Conservation (phyloP, 2,797 vertebrate genomes). For the Aratinga solstitialis region DNA sequence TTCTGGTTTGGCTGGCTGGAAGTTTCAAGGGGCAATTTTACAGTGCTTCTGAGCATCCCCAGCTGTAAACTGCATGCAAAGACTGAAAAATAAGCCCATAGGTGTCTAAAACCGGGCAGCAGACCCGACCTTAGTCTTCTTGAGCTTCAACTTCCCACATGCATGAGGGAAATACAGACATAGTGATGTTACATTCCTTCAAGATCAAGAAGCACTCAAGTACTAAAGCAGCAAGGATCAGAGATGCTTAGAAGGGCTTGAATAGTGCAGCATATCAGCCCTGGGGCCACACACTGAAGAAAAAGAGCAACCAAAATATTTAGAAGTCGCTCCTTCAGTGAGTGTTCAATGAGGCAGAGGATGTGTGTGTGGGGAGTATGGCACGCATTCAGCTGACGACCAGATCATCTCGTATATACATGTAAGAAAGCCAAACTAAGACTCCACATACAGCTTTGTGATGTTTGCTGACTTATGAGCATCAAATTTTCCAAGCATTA, state of each 20-base stretch:
- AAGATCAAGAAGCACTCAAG: not conserved
- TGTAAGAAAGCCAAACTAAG: not conserved
- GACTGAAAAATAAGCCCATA: not conserved
- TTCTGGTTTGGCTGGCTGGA: not conserved
- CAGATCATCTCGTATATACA: not conserved
- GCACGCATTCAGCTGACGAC: constrained; percentile 10
- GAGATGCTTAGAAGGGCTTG: not conserved
- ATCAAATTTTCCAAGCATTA: not conserved
- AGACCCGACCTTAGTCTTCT: not conserved
- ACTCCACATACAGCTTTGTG: not conserved
- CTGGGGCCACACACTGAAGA: not conserved
- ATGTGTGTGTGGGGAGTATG: not conserved
- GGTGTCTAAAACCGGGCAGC: not conserved
- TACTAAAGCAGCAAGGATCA: not conserved
- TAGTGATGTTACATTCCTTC: not conserved
- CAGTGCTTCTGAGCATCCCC: not conserved
- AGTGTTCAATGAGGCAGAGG: constrained; percentile 5
- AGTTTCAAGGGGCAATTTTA: not conserved
- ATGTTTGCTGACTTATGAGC: not conserved
- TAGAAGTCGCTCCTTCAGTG: constrained; percentile 10
- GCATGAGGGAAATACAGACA: not conserved
- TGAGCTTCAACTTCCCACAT: not conserved
- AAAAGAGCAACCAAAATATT: constrained; percentile 25
- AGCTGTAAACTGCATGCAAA: not conserved
- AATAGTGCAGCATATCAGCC: not conserved